Evolutionary conservation across 2,113 vertebrate genomes (phyloP), one percentile per base, ranked within the genome.

Genomic region (Psammodynastes pulverulentus): DNA sequence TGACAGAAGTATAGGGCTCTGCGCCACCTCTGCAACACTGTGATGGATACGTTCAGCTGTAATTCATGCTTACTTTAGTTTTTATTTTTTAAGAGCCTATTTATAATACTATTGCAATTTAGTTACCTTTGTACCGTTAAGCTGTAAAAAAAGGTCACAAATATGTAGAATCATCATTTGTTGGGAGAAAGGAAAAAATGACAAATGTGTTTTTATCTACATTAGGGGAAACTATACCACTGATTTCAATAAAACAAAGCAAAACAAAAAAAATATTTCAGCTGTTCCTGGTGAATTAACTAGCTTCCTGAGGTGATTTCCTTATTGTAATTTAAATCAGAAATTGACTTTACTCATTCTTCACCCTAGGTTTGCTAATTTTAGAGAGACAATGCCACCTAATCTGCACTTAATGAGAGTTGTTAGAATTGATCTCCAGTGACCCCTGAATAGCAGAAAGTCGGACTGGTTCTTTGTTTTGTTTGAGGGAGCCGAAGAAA

Each of bases 391-490:
- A 96, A 96, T 96, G 92, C 95, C 96, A 94, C 94, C 95, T 97
- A 97, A 97, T 96, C 95, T 96, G 89, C 17, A 97, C 94, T 96
- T 97, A 95, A 96, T 95, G 92, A 95, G 96, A 94, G 94, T 96
- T 97, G 96, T 96, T 97, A 96, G 95, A 97, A 96, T 96, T 97
- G 95, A 97, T 97, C 97, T 96, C 95, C 94, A 97, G 94, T 97
- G 97, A 97, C 95, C 96, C 96, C 95, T 93, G 94, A 94, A 97
- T 94, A 96, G 94, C 94, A 96, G 94, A 95, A 96, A 97, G 95
- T 97, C 95, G 95, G 96, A 97, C 95, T 94, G 96, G 96, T 93
- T 96, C 95, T 97, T 97, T 96, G 95, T 96, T 97, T 96, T 95
- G 90, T 97, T 97, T 92, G 94, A 93, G 89, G 92, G 93, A 94